Conservation (phyloP, 2,888 invertebrate genomes). For the Lysandra bellargus region DNA sequence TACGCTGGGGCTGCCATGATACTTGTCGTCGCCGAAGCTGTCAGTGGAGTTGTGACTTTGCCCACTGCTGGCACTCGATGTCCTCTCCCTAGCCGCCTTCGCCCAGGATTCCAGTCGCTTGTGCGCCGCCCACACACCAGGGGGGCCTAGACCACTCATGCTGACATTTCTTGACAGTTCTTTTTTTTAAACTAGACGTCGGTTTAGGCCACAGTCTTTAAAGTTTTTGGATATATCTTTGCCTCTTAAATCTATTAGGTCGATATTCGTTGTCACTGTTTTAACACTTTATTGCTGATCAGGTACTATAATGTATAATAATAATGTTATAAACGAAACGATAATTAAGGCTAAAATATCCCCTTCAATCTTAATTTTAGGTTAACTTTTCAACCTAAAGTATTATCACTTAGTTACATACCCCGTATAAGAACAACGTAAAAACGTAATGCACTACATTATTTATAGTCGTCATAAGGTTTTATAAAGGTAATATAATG, state of each 20-base stretch:
- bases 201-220: background rate
- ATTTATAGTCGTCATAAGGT: background rate
- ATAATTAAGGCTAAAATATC: background rate
- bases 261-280: slow-evolving; percentile 40
- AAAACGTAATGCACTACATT: background rate
- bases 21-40: slow-evolving; percentile 75
- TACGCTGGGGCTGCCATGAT: slow-evolving; percentile 70
- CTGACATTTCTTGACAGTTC: slow-evolving; percentile 39
- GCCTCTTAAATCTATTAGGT: slow-evolving; percentile 35
- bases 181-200: background rate
- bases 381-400: no score
- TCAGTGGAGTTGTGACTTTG: slow-evolving; percentile 79
- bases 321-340: background rate
- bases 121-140: slow-evolving; percentile 88
- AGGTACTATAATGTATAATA: background rate
- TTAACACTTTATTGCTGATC: slow-evolving; percentile 26
- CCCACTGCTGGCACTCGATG: slow-evolving; percentile 78
- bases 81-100: slow-evolving; percentile 85
- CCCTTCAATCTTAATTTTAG: background rate
- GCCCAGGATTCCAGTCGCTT: slow-evolving; percentile 89
- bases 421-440: background rate
- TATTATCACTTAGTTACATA: background rate
- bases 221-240: background rate
- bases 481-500: slow-evolving; percentile 11
- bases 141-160: slow-evolving; percentile 86